Conservation (phyloP, 2,888 invertebrate genomes). For the Torymus auratus region DNA sequence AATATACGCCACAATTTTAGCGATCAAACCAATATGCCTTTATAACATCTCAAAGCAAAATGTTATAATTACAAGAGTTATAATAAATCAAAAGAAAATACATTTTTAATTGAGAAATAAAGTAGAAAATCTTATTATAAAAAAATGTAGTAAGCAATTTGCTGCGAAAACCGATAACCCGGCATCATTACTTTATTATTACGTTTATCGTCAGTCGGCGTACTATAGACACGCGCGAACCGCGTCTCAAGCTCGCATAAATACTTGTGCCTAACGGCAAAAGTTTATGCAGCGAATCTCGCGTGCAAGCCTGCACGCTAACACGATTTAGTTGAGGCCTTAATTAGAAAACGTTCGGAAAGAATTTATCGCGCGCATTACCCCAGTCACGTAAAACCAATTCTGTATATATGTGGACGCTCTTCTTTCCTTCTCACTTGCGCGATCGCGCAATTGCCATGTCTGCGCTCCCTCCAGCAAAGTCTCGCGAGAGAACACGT, state of each 20-base stretch:
- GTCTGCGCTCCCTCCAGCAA: neutral
- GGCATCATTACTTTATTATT: constrained; percentile 4
- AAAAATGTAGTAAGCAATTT: constrained; percentile 1
- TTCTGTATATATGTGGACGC: constrained; percentile 6
- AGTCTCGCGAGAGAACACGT: constrained; percentile 7
- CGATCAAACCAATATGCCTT: too few relatives aligned
- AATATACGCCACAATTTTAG: too few relatives aligned
- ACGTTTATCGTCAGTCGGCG: neutral
- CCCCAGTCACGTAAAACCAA: constrained; percentile 47
- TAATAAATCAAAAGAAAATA: too few relatives aligned
- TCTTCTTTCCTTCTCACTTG: constrained; percentile 10
- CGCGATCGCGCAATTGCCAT: constrained; percentile 58
- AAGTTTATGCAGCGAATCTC: constrained; percentile 25
- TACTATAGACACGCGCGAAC: neutral
- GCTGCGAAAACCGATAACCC: neutral
- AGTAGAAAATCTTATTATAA: neutral
- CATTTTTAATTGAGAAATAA: too few relatives aligned
- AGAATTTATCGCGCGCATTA: constrained; percentile 30
- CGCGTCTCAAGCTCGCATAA: neutral
- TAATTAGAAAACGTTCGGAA: constrained; percentile 40
- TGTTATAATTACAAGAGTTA: too few relatives aligned
- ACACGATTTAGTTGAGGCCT: constrained; percentile 11
- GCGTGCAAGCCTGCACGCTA: neutral
- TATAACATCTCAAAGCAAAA: too few relatives aligned
- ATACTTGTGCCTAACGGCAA: neutral